phyloP scores from a whole-genome alignment of 1,140 invertebrate species.

The Caenorhabditis elegans region WBcel235 BX284605.5:11626001-11626500 shows the following conservation, averaged over 20 bases:
- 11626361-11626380: constrained; percentile 12
- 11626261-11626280: constrained; percentile 28
- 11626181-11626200: neutral
- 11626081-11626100: neutral
- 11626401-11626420: constrained; percentile 8
- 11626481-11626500: neutral
- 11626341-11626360: constrained; percentile 32
- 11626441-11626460: neutral
- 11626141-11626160: neutral
- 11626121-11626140: neutral
- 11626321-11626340: constrained; percentile 32
- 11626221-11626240: neutral
- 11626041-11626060: neutral
- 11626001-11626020: neutral
- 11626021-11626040: neutral
- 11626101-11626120: neutral
- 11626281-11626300: constrained; percentile 24
- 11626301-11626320: constrained; percentile 25
- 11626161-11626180: neutral
- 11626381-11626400: constrained; percentile 16
- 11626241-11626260: neutral
- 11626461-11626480: neutral
- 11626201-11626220: constrained; percentile 1
- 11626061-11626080: neutral
- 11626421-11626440: constrained; percentile 26